Conservation (phyloP, 2,888 invertebrate species). For the Thelaira solivaga region DNA sequence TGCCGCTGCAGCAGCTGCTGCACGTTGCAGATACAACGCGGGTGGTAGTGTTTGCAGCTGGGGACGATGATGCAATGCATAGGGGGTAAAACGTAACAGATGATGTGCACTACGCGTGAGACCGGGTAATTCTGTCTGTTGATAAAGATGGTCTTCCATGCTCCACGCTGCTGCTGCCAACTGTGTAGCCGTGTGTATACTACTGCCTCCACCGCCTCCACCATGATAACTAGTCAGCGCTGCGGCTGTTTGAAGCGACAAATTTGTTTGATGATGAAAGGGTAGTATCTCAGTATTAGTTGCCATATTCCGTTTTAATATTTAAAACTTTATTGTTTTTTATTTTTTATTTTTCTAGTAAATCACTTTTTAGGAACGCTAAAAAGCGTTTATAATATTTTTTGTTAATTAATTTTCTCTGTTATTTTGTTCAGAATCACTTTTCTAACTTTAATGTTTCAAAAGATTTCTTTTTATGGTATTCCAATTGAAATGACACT, state of each 20-base stretch:
- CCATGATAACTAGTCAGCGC: slow-evolving; percentile 75
- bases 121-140: slow-evolving; percentile 77
- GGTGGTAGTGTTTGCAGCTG: slow-evolving; percentile 74
- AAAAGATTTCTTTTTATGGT: neutral
- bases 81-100: slow-evolving; percentile 79
- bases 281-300: slow-evolving; percentile 76
- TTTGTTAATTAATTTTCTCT: slow-evolving; percentile 3
- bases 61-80: slow-evolving; percentile 84
- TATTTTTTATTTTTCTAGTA: neutral
- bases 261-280: slow-evolving; percentile 75
- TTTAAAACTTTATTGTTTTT: neutral
- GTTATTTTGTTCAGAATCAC: slow-evolving; percentile 14
- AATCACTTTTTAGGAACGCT: slow-evolving; percentile 13
- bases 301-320: slow-evolving; percentile 66
- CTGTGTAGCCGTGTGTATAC: slow-evolving; percentile 67
- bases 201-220: slow-evolving; percentile 68
- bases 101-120: slow-evolving; percentile 75
- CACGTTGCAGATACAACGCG: slow-evolving; percentile 72
- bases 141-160: slow-evolving; percentile 74
- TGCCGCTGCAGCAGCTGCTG: slow-evolving; percentile 71
- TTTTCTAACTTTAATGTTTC: neutral
- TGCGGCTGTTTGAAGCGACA: slow-evolving; percentile 74
- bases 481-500: slow-evolving; percentile 32
- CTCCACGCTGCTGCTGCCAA: slow-evolving; percentile 68
- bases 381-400: slow-evolving; percentile 2